A percentile compares a stretch with the other conserved stretches of the same genome.
Conservation (phyloP, 2,113 vertebrate genomes). For the Trachemys scripta region DNA sequence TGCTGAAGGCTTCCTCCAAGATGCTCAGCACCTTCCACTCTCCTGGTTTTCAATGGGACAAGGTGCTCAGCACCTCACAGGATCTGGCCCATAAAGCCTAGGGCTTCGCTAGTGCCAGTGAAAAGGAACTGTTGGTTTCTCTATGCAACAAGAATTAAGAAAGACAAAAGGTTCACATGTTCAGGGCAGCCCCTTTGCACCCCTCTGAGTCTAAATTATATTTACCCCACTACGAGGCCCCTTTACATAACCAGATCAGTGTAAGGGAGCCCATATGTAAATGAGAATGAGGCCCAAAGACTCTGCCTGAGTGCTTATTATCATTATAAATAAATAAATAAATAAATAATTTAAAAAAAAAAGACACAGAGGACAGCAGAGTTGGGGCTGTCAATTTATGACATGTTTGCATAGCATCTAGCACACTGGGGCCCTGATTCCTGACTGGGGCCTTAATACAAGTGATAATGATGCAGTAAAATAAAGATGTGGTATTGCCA, state of each 20-base stretch:
- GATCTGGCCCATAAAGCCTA: constrained; percentile 40
- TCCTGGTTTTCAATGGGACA: background rate
- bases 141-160: constrained; percentile 65
- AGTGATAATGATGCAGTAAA: background rate
- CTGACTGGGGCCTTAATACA: background rate
- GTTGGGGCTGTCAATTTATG: background rate
- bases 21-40: background rate
- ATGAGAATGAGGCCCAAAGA: background rate
- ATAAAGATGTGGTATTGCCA: background rate
- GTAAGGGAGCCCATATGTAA: background rate
- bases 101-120: constrained; percentile 49
- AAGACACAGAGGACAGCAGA: background rate
- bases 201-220: background rate
- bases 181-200: background rate
- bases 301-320: constrained; percentile 41
- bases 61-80: background rate
- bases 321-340: constrained; percentile 27
- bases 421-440: background rate
- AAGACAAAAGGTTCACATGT: constrained; percentile 29
- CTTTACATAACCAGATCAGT: background rate
- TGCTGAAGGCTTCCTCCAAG: background rate
- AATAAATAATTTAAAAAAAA: background rate
- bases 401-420: background rate
- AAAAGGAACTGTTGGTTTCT: constrained; percentile 62
- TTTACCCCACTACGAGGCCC: background rate